These are phyloP conservation scores for Mallotus villosus DNA, from an alignment of 2,797 vertebrate species.

Conservation along the genomic window DNA sequence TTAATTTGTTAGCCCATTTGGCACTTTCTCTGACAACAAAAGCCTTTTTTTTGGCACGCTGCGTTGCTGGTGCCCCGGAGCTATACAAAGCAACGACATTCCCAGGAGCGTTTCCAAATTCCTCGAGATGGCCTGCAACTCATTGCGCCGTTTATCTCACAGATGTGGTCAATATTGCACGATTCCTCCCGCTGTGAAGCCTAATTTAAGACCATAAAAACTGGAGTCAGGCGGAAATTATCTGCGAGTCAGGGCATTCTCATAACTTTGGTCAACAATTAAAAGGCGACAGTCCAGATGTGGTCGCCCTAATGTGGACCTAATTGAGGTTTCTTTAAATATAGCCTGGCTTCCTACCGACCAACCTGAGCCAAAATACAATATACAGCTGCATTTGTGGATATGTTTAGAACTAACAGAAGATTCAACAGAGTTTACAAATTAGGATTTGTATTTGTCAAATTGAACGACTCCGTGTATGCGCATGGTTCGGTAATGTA, in stretches of 20 bases:
- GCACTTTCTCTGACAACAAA: neutral
- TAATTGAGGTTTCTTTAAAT: slow-evolving; percentile 64
- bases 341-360: slow-evolving; percentile 54
- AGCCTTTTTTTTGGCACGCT: neutral
- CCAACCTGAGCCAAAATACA: slow-evolving; percentile 42
- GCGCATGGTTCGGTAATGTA: neutral
- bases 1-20: neutral
- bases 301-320: slow-evolving; percentile 27
- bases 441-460: too few species aligned
- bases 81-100: slow-evolving; percentile 41
- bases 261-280: slow-evolving; percentile 64
- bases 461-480: neutral
- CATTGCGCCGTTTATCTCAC: slow-evolving; percentile 46
- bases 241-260: slow-evolving; percentile 67
- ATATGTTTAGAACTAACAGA: slow-evolving; percentile 1
- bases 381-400: slow-evolving; percentile 27
- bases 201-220: slow-evolving; percentile 66
- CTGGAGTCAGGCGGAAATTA: slow-evolving; percentile 64
- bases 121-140: slow-evolving; percentile 47
- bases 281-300: slow-evolving; percentile 45
- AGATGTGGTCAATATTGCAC: slow-evolving; percentile 54
- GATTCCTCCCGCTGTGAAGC: slow-evolving; percentile 57
- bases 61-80: neutral
- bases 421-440: neutral
- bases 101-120: slow-evolving; percentile 49